phyloP scores from a whole-genome alignment of 2,113 vertebrate genomes.

The Pycnonotus jocosus region DNA sequence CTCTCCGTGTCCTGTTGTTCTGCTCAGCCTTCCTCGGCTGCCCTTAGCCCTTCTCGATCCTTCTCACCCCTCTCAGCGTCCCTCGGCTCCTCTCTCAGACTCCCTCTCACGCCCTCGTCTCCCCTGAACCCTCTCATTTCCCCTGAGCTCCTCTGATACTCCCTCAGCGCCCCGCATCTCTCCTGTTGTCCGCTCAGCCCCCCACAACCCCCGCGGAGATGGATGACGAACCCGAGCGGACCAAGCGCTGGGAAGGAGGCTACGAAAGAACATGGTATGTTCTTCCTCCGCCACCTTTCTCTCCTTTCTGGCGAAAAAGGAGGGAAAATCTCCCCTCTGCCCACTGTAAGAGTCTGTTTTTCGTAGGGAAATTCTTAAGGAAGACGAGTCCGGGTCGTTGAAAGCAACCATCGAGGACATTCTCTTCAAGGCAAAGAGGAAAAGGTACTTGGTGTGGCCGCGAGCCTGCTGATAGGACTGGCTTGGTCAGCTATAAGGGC shows the following conservation, averaged over 20 bases:
- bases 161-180: too few species aligned
- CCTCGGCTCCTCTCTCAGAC: too few species aligned
- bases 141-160: too few species aligned
- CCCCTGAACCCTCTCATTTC: too few species aligned
- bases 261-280: slow-evolving; percentile 93
- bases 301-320: neutral
- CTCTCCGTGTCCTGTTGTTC: accelerated
- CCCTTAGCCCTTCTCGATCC: too few species aligned
- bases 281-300: neutral
- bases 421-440: slow-evolving; percentile 92
- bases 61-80: neutral
- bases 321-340: neutral
- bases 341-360: neutral
- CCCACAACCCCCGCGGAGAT: slow-evolving; percentile 51
- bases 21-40: accelerated
- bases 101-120: neutral
- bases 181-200: neutral
- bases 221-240: slow-evolving; percentile 93
- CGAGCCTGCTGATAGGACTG: accelerated
- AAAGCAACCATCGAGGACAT: slow-evolving; percentile 95
- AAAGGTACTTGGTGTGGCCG: slow-evolving; percentile 69
- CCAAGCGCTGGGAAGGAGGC: slow-evolving; percentile 98
- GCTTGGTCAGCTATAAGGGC: accelerated
- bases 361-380: slow-evolving; percentile 92
- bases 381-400: slow-evolving; percentile 94